phyloP scores from a whole-genome alignment of 2,888 invertebrate species.

The Apoda limacodes region DNA sequence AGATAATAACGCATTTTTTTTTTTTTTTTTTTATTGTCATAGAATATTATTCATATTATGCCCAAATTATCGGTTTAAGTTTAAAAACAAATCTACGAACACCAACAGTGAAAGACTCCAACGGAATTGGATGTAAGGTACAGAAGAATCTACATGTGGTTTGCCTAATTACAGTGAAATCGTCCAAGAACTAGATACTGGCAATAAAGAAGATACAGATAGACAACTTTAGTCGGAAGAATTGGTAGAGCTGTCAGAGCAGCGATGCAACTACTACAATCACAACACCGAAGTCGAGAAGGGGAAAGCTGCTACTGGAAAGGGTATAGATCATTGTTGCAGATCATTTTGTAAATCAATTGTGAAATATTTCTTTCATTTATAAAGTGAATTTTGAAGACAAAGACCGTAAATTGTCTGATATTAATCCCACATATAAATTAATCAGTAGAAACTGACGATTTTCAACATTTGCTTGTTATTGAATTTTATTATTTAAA shows the following conservation, averaged over 20 bases:
- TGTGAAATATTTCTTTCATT: too few relatives aligned
- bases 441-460: too few relatives aligned
- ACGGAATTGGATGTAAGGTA: slow-evolving; percentile 53
- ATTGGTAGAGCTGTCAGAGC: slow-evolving; percentile 49
- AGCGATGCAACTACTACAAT: slow-evolving; percentile 66
- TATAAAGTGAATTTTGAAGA: too few relatives aligned
- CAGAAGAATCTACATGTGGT: slow-evolving; percentile 65
- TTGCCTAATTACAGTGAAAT: slow-evolving; percentile 56
- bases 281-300: slow-evolving; percentile 64
- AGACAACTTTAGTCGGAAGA: slow-evolving; percentile 54
- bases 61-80: slow-evolving; percentile 37
- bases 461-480: too few relatives aligned
- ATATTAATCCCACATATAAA: too few relatives aligned
- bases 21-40: too few relatives aligned
- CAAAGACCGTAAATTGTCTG: too few relatives aligned
- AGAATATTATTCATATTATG: slow-evolving; percentile 3
- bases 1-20: too few relatives aligned
- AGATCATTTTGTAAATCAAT: too few relatives aligned
- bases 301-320: slow-evolving; percentile 57
- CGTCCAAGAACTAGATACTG: slow-evolving; percentile 52
- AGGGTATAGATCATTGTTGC: slow-evolving; percentile 44
- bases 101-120: slow-evolving; percentile 58
- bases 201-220: slow-evolving; percentile 56
- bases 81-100: slow-evolving; percentile 46
- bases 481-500: too few relatives aligned